Evolutionary conservation across 2,797 vertebrate genomes (phyloP).

Genomic region (Melanotaenia boesemani): DNA sequence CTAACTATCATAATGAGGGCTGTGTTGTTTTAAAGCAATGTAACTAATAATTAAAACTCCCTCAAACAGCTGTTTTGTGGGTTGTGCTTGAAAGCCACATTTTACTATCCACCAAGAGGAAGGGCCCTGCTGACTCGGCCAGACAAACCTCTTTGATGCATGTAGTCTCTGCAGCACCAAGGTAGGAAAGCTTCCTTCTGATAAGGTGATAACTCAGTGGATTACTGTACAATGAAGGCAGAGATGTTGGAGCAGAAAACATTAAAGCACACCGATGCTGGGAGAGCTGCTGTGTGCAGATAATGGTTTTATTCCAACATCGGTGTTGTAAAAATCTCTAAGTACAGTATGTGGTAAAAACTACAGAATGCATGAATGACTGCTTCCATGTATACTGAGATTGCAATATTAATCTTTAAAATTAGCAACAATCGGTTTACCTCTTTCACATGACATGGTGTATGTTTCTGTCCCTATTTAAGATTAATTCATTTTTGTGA

Average conservation of each 20-base stretch:
- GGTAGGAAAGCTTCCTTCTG: conserved; percentile 27
- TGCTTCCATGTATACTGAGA: too few relatives aligned
- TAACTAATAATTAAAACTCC: neutral
- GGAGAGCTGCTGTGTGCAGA: conserved; percentile 2
- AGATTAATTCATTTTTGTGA: too few relatives aligned
- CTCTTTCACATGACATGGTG: too few relatives aligned
- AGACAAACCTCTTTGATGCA: conserved; percentile 25
- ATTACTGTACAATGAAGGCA: conserved; percentile 44
- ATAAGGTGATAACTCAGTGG: conserved; percentile 41
- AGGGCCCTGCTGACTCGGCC: neutral
- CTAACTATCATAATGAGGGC: neutral
- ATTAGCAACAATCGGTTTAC: too few relatives aligned
- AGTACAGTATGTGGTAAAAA: neutral
- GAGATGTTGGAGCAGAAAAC: conserved; percentile 22
- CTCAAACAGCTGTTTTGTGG: neutral
- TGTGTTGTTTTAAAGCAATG: neutral
- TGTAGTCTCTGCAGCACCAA: conserved; percentile 20
- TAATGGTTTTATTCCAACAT: conserved; percentile 31
- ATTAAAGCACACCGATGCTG: conserved; percentile 15
- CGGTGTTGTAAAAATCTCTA: neutral
- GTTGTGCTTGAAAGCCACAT: neutral
- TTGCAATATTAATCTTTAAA: too few relatives aligned
- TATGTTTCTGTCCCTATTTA: too few relatives aligned
- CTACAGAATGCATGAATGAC: neutral
- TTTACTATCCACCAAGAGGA: neutral